Evolutionary conservation across 2,797 vertebrate genomes (phyloP).

Genomic region (Hybognathus amarus): DNA sequence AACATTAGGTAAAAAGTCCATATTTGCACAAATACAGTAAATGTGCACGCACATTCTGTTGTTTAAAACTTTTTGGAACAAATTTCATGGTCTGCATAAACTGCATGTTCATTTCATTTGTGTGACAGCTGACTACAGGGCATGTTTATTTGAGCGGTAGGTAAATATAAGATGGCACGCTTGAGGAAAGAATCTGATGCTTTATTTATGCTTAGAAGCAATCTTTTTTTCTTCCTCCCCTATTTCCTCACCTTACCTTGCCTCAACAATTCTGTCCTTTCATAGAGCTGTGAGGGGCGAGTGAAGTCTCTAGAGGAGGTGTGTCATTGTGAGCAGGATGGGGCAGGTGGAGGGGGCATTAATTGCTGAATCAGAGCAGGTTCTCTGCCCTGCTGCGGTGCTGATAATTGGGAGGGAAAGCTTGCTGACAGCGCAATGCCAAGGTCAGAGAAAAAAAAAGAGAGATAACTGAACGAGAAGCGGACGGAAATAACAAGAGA

Average conservation of each 20-base stretch:
- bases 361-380: slow-evolving; percentile 54
- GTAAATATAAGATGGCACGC: not conserved
- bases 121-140: not conserved
- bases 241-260: slow-evolving; percentile 6
- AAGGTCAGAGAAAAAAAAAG: slow-evolving; percentile 46
- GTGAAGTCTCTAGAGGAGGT: slow-evolving; percentile 17
- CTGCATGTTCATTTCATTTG: not conserved
- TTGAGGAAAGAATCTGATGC: not conserved
- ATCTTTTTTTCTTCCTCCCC: slow-evolving; percentile 2
- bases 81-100: not conserved
- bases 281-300: slow-evolving; percentile 23
- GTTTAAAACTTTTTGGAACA: not conserved
- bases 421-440: slow-evolving; percentile 44
- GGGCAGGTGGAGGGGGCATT: slow-evolving; percentile 37
- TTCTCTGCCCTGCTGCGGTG: slow-evolving; percentile 53
- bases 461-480: slow-evolving; percentile 27
- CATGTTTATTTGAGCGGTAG: slow-evolving; percentile 8
- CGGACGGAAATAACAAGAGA: slow-evolving; percentile 23
- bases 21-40: too few species aligned
- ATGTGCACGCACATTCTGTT: too few species aligned
- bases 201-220: slow-evolving; percentile 22
- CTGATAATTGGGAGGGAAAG: slow-evolving; percentile 56
- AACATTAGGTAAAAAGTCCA: too few species aligned
- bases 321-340: slow-evolving; percentile 29
- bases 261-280: not conserved